Conservation (phyloP, 2,797 vertebrate species). For the Leucoraja ocellata region DNA sequence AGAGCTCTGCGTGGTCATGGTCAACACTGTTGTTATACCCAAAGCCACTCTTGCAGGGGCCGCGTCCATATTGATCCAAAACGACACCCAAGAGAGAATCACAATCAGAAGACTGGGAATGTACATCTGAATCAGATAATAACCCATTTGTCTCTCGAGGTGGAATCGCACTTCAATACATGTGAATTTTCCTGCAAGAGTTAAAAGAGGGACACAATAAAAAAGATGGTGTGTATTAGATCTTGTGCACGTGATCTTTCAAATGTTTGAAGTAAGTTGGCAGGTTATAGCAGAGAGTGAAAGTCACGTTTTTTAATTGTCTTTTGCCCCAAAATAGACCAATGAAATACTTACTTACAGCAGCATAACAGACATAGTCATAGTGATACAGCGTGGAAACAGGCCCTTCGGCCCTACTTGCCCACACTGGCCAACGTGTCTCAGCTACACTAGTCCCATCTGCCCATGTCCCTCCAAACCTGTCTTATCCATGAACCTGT, state of each 20-base stretch:
- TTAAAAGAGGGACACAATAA: background rate
- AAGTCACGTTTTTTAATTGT: too few species aligned
- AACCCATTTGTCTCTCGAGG: slow-evolving; percentile 94
- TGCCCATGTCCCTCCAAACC: too few species aligned
- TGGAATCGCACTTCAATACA: slow-evolving; percentile 94
- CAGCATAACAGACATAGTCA: too few species aligned
- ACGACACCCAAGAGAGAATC: slow-evolving; percentile 92
- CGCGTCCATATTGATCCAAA: slow-evolving; percentile 98
- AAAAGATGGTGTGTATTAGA: background rate
- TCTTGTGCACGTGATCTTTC: background rate
- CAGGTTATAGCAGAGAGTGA: background rate
- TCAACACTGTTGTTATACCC: slow-evolving; percentile 91
- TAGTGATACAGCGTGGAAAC: too few species aligned
- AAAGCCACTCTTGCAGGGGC: slow-evolving; percentile 87
- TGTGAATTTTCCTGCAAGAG: slow-evolving; percentile 78
- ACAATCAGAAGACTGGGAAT: slow-evolving; percentile 92
- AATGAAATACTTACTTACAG: too few species aligned
- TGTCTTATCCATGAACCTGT: too few species aligned
- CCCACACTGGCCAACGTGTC: too few species aligned
- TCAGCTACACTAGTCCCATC: too few species aligned
- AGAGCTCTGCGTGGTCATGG: slow-evolving; percentile 96
- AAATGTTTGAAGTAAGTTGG: background rate
- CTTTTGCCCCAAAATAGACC: too few species aligned
- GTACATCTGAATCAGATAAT: slow-evolving; percentile 98
- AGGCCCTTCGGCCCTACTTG: too few species aligned